A percentile compares a stretch with the other conserved stretches of the same genome.
Conservation (phyloP, 1,140 invertebrate species). For the Anastrepha ludens region DNA sequence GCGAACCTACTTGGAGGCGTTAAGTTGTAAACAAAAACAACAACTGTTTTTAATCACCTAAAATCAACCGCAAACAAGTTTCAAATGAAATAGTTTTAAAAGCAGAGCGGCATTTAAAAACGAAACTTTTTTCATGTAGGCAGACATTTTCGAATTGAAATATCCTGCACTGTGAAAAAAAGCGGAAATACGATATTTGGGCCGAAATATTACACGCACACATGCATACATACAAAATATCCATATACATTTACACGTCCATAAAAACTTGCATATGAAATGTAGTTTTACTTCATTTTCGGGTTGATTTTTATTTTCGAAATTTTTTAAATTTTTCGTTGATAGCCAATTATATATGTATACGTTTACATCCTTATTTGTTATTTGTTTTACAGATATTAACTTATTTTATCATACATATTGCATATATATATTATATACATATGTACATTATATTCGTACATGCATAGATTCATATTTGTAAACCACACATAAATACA, state of each 20-base stretch:
- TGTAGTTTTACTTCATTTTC: constrained; percentile 56
- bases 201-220: not conserved
- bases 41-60: constrained; percentile 17
- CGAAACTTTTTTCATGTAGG: constrained; percentile 5
- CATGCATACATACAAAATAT: constrained; percentile 50
- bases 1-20: not conserved
- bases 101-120: not conserved
- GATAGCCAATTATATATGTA: constrained; percentile 34
- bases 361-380: constrained; percentile 54
- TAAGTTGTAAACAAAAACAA: constrained; percentile 22
- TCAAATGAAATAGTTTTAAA: constrained; percentile 2
- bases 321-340: constrained; percentile 48
- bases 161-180: not conserved
- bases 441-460: constrained; percentile 24
- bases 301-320: constrained; percentile 51
- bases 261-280: constrained; percentile 49
- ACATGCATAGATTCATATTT: constrained; percentile 17
- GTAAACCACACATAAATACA: constrained; percentile 17
- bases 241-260: constrained; percentile 7
- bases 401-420: constrained; percentile 59
- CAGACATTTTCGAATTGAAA: constrained; percentile 47
- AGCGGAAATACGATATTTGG: constrained; percentile 43
- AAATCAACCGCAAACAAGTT: constrained; percentile 42
- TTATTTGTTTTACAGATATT: constrained; percentile 58
- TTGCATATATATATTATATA: constrained; percentile 45